Percentiles rank a stretch among this genome's conserved stretches.
Conservation (phyloP, 1,140 invertebrate species). For the Tetramorium parvispinum region DNA sequence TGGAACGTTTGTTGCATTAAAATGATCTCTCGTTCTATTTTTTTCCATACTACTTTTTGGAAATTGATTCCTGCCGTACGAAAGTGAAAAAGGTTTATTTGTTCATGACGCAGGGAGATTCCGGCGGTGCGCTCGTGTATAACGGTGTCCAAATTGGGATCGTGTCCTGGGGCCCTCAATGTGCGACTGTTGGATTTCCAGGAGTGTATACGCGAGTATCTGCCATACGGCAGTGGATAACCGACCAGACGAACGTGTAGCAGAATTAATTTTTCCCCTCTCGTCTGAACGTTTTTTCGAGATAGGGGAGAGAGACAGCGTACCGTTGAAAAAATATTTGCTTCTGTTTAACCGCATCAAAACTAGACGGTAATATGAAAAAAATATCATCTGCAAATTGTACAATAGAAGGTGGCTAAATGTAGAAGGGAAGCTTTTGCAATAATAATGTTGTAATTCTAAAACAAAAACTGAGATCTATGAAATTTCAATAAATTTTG, state of each 20-base stretch:
- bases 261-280: conserved; percentile 54
- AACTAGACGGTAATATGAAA: conserved; percentile 5
- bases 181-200: conserved; percentile 84
- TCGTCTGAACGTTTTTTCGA: neutral
- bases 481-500: neutral
- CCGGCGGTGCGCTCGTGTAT: conserved; percentile 88
- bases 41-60: neutral
- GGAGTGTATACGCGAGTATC: conserved; percentile 88
- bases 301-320: neutral
- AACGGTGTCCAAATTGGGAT: conserved; percentile 86
- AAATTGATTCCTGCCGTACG: conserved; percentile 13
- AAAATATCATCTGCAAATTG: neutral
- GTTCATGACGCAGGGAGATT: conserved; percentile 86
- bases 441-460: neutral
- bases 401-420: neutral
- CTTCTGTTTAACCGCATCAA: conserved; percentile 37
- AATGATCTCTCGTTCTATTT: neutral
- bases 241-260: conserved; percentile 61
- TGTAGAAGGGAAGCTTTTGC: neutral
- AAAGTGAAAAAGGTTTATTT: conserved; percentile 58
- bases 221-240: conserved; percentile 74
- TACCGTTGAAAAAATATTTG: conserved; percentile 49
- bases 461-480: neutral
- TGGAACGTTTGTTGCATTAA: neutral
- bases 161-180: conserved; percentile 87